Percentiles rank a stretch among this genome's conserved stretches.
Evolutionary conservation across 2,113 vertebrate genomes (phyloP).

Genomic region (Progne subis): DNA sequence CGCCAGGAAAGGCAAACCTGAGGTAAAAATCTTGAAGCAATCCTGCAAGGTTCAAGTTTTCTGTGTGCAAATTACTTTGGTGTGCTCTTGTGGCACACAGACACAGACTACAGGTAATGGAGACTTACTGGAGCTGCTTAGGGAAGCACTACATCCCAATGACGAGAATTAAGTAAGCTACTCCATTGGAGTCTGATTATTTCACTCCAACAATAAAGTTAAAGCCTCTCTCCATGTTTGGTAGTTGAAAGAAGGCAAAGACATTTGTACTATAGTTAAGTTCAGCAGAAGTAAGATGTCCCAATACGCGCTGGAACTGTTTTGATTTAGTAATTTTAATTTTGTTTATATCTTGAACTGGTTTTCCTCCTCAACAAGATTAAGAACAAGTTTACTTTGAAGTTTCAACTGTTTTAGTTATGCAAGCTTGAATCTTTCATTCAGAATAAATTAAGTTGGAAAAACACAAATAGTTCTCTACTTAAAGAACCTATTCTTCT

Average conservation of each 20-base stretch:
- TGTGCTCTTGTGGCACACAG: not conserved
- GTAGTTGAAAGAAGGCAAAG: not conserved
- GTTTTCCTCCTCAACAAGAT: not conserved
- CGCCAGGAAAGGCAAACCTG: not conserved
- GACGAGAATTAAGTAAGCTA: not conserved
- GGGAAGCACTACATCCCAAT: not conserved
- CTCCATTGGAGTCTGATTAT: not conserved
- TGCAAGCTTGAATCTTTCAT: conserved; percentile 21
- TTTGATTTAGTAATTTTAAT: conserved; percentile 6
- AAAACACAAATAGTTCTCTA: not conserved
- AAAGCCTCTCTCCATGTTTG: not conserved
- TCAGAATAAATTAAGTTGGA: conserved; percentile 25
- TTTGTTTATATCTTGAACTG: conserved; percentile 27
- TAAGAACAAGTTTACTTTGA: conserved; percentile 50
- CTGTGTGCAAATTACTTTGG: not conserved
- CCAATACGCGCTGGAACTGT: not conserved
- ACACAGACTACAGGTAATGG: not conserved
- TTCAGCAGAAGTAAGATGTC: not conserved
- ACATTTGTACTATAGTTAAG: not conserved
- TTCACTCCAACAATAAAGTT: not conserved
- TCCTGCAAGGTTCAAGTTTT: not conserved
- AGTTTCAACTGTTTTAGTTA: conserved; percentile 34
- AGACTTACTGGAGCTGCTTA: not conserved
- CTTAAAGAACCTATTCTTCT: not conserved
- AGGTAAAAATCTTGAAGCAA: not conserved